Conservation (phyloP, 2,113 vertebrate species). For the Archilochus colubris region DNA sequence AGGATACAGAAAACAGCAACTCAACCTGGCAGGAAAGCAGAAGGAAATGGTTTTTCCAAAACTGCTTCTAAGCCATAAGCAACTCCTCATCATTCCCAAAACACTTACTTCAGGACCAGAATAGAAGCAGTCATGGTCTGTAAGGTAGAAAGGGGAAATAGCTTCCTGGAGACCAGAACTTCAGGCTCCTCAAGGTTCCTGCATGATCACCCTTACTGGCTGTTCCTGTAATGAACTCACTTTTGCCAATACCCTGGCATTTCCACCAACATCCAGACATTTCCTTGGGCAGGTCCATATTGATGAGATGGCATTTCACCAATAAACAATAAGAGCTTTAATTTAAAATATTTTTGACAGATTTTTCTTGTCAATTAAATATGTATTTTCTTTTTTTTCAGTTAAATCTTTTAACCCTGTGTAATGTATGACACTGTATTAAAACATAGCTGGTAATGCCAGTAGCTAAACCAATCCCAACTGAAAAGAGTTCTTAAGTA, state of each 20-base stretch:
- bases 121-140: not conserved
- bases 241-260: not conserved
- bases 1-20: not conserved
- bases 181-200: not conserved
- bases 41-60: not conserved
- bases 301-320: not conserved
- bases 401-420: not conserved
- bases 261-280: not conserved
- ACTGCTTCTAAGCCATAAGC: not conserved
- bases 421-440: not conserved
- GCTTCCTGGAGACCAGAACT: not conserved
- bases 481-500: not conserved
- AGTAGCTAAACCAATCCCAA: not conserved
- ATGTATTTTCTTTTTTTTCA: not conserved
- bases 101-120: not conserved
- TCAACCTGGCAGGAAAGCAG: not conserved
- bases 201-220: not conserved
- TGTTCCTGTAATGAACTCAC: not conserved
- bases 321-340: not conserved
- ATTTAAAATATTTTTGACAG: not conserved
- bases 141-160: not conserved
- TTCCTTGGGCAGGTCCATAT: not conserved
- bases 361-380: not conserved
- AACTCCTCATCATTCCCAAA: not conserved
- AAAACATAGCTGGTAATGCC: not conserved